A percentile compares a stretch with the other conserved stretches of the same genome.
phyloP scores from a whole-genome alignment of 2,797 vertebrate species.

The Galago senegalensis region DNA sequence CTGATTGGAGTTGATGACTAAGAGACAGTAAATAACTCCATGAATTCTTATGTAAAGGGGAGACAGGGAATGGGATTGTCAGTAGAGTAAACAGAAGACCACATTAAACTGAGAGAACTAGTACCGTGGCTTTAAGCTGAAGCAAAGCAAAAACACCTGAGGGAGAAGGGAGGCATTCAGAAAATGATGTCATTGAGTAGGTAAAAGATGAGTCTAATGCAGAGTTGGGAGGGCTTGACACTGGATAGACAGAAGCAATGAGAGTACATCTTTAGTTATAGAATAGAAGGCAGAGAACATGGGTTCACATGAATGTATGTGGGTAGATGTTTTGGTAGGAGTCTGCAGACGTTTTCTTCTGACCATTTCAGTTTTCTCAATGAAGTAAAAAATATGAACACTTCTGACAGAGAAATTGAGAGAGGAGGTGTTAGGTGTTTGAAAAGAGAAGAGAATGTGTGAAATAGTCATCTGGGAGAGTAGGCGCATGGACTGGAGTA shows the following conservation, averaged over 20 bases:
- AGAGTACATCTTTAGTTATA: constrained; percentile 8
- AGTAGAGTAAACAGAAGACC: background rate
- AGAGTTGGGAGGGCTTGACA: background rate
- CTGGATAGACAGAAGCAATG: background rate
- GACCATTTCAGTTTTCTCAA: constrained; percentile 55
- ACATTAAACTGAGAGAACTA: background rate
- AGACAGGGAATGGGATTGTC: background rate
- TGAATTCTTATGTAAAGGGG: background rate
- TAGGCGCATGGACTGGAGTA: background rate
- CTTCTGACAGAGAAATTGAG: background rate
- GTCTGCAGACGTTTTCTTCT: constrained; percentile 34
- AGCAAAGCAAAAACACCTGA: constrained; percentile 23
- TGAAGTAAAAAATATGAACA: constrained; percentile 38
- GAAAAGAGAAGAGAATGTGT: constrained; percentile 43
- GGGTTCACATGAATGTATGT: background rate
- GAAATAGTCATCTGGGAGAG: constrained; percentile 27
- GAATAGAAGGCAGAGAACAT: background rate
- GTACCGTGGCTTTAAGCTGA: background rate
- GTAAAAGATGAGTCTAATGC: background rate
- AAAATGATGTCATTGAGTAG: background rate
- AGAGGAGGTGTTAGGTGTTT: constrained; percentile 52
- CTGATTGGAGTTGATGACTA: background rate
- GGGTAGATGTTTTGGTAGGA: constrained; percentile 55
- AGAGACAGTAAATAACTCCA: background rate
- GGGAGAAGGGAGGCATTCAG: background rate